phyloP scores from a whole-genome alignment of 2,113 vertebrate genomes.

The Heterotilapia buettikoferi region DNA sequence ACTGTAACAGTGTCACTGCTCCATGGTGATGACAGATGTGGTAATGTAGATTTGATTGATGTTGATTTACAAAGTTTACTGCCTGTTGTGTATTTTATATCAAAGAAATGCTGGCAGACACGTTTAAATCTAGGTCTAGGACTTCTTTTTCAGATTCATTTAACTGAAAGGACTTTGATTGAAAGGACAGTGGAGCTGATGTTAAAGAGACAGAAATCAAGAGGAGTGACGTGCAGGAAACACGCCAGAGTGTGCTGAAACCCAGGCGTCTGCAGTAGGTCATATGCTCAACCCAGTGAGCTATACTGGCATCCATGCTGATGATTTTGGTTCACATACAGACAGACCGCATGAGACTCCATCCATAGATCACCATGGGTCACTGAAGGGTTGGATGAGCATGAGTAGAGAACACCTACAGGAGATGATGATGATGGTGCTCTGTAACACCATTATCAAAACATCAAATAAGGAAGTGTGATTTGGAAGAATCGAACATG shows the following conservation, averaged over 20 bases:
- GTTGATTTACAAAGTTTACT: neutral
- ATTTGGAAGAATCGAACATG: neutral
- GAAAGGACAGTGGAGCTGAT: neutral
- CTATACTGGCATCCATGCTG: neutral
- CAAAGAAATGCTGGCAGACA: neutral
- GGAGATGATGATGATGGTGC: neutral
- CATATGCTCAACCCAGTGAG: neutral
- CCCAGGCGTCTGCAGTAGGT: neutral
- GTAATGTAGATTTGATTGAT: constrained; percentile 16
- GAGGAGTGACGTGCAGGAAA: neutral
- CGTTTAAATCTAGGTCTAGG: neutral
- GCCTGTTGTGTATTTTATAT: neutral
- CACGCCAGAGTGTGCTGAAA: neutral
- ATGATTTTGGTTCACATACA: neutral
- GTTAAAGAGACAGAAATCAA: neutral
- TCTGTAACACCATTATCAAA: neutral
- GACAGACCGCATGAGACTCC: neutral
- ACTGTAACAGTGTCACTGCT: neutral
- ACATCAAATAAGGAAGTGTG: neutral
- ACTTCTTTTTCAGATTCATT: neutral
- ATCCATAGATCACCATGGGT: neutral
- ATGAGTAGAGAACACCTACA: neutral
- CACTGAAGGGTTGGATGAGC: neutral
- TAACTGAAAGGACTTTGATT: neutral
- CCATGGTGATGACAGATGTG: constrained; percentile 9